Evolutionary conservation across 2,888 invertebrate genomes (phyloP).

Genomic region (Orthosia incerta): DNA sequence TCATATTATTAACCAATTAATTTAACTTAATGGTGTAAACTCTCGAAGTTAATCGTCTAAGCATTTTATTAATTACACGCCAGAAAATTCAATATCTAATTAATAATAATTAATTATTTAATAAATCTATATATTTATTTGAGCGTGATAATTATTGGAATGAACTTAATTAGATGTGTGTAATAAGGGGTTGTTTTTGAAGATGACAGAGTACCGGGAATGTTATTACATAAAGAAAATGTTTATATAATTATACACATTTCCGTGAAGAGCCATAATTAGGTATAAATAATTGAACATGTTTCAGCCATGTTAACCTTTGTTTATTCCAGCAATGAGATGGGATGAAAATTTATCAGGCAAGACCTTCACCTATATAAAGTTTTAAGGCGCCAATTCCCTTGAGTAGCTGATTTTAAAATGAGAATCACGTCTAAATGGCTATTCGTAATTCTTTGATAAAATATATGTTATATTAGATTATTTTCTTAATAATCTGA

Average conservation of each 20-base stretch:
- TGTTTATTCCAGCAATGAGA: not conserved
- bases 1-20: constrained; percentile 9
- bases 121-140: constrained; percentile 11
- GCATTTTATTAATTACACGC: constrained; percentile 19
- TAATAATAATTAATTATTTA: constrained; percentile 8
- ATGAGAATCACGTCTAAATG: no score
- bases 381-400: no score
- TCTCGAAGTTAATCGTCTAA: constrained; percentile 21
- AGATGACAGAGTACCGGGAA: constrained; percentile 14
- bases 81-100: constrained; percentile 17
- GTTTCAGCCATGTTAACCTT: not conserved
- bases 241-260: constrained; percentile 5
- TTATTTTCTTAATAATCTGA: no score
- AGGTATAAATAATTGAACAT: not conserved
- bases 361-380: no score
- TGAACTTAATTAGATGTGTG: constrained; percentile 29
- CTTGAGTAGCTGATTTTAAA: no score
- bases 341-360: no score
- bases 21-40: constrained; percentile 17
- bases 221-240: constrained; percentile 4
- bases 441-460: no score
- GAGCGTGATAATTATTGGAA: constrained; percentile 18
- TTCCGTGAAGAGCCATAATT: not conserved
- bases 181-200: constrained; percentile 19
- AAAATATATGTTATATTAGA: no score